Base-by-base conservation (phyloP, 2,797 vertebrate genomes). In the Acanthopagrus latus region DNA sequence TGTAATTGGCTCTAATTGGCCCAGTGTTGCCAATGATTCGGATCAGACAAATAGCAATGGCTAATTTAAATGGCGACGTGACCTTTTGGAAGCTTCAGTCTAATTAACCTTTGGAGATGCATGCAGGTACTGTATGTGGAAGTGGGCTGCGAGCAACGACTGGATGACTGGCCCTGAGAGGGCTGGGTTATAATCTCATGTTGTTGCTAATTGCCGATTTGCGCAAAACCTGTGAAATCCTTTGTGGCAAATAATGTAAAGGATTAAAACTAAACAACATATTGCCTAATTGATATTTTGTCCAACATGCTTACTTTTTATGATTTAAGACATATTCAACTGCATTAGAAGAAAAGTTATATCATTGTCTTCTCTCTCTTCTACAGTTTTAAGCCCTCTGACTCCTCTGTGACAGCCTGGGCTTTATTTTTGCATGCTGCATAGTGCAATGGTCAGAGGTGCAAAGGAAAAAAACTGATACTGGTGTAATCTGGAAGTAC, bases 1-100 rank as follows among this genome's bases (percentile, higher is more conserved):
- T 69, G 82, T 95, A 95, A 96, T 94, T 95, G 93, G 84, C 90
- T 90, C 91, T 96, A 95, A 96, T 94, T 95, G 93, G 92, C 90
- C 91, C 91, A 81, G 81, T 84, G 89, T 93, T 93, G 90, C 86
- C 90, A 71, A 76, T 90, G 92, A 93, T 95, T 91, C 79, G 72
- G 87, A 94, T 94, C 92, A 94, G 93, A 94, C 91, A 93, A 95
- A 96, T 85, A 94, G 92, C 91, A 87, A 89, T 76, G 86, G 92
- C 91, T 90, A 91, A 94, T 93, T 87, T 93, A 94, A 94, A 92
- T 91, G 89, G 91, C 60, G 76, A 41, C 0, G 12, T 95, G 93
- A 95, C 94, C 94, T 95, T 95, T 94, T 85, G 80, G 90, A 84
- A 91, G 88, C 88, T 86, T 91, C 88, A 80, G 87, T 89, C 92